These are phyloP conservation scores for Polydrusus pterygomalis DNA, from an alignment of 2,888 invertebrate genomes.

Conservation along the genomic window DNA sequence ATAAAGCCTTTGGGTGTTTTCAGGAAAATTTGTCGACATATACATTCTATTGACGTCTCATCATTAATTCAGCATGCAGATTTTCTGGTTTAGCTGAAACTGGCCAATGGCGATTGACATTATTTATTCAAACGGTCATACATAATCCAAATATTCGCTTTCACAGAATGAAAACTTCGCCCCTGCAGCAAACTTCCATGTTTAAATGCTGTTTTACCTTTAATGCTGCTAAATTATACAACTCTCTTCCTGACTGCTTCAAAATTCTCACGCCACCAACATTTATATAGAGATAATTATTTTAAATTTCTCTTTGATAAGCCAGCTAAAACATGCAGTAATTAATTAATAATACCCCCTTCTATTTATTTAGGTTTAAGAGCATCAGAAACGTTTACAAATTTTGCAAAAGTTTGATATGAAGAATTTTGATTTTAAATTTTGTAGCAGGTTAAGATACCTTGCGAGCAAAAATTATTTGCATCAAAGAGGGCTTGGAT, in stretches of 20 bases:
- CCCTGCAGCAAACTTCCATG: neutral
- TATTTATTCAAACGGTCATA: slow-evolving; percentile 3
- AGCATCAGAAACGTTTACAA: too few species aligned
- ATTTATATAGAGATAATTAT: neutral
- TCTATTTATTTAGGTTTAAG: too few species aligned
- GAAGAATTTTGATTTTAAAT: too few species aligned
- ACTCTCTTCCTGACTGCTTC: slow-evolving; percentile 10
- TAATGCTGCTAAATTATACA: slow-evolving; percentile 8
- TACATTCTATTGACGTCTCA: too few species aligned
- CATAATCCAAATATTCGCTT: slow-evolving; percentile 2
- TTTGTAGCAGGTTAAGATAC: too few species aligned
- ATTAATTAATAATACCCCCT: neutral
- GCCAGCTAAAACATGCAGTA: neutral
- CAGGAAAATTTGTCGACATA: too few species aligned
- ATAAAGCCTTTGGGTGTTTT: too few species aligned
- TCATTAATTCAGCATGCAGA: too few species aligned
- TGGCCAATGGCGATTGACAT: neutral
- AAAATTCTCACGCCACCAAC: slow-evolving; percentile 7
- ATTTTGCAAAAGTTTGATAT: too few species aligned
- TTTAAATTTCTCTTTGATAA: slow-evolving; percentile 8
- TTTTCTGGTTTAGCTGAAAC: neutral
- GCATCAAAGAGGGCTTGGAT: too few species aligned
- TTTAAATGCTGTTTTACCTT: slow-evolving; percentile 12
- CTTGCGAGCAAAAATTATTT: too few species aligned
- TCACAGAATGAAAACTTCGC: neutral